Conservation (phyloP, 1,140 invertebrate species). For the Charaxes varanes region DNA sequence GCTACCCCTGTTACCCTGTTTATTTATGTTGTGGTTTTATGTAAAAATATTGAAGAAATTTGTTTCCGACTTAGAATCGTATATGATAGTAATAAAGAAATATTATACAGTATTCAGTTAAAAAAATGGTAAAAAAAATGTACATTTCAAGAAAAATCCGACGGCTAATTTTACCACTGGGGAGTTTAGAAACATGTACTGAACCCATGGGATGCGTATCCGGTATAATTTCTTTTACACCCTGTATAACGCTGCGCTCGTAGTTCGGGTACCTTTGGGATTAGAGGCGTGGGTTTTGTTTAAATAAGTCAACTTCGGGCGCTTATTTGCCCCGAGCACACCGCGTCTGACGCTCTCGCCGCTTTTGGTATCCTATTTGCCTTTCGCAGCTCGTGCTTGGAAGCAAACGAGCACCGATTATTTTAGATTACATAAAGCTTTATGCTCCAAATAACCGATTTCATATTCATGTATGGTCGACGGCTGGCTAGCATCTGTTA, state of each 20-base stretch:
- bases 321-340: conserved; percentile 40
- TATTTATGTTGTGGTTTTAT: too few species aligned
- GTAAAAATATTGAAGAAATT: too few species aligned
- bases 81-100: too few species aligned
- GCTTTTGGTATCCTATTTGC: conserved; percentile 17
- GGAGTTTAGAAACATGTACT: too few species aligned
- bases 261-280: conserved; percentile 38
- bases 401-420: conserved; percentile 27
- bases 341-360: conserved; percentile 23
- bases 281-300: conserved; percentile 45
- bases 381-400: conserved; percentile 26
- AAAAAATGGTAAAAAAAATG: too few species aligned
- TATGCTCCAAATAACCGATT: conserved; percentile 42
- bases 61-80: too few species aligned
- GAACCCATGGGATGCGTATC: too few species aligned
- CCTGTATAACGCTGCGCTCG: conserved; percentile 31
- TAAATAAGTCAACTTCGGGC: conserved; percentile 38
- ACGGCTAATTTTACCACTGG: too few species aligned
- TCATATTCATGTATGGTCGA: conserved; percentile 39
- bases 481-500: conserved; percentile 62
- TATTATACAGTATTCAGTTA: too few species aligned
- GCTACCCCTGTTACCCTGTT: too few species aligned
- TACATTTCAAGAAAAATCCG: too few species aligned
- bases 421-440: conserved; percentile 38
- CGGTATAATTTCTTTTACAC: too few species aligned